These are phyloP conservation scores for Caenorhabditis uteleia DNA, from an alignment of 2,888 invertebrate genomes.

Conservation along the genomic window DNA sequence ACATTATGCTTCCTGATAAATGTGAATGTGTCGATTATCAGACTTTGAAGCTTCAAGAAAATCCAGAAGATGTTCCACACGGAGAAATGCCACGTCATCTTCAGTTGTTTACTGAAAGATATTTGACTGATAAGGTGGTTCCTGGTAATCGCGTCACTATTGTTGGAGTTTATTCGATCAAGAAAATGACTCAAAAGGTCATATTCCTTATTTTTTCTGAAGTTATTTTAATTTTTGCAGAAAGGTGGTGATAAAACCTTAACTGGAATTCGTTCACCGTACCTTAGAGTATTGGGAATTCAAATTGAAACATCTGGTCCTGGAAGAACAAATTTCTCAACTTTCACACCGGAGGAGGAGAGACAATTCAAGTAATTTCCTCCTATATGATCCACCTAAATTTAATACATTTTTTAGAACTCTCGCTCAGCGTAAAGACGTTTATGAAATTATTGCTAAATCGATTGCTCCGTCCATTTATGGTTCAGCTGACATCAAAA, in stretches of 20 bases:
- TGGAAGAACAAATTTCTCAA: conserved; percentile 53
- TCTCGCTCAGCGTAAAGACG: conserved; percentile 82
- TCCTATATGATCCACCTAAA: background rate
- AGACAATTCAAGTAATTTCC: conserved; percentile 56
- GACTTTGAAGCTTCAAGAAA: conserved; percentile 83
- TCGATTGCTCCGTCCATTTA: conserved; percentile 97
- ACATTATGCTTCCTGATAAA: conserved; percentile 95
- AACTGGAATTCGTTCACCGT: conserved; percentile 90
- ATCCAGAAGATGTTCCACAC: conserved; percentile 90
- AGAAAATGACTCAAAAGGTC: conserved; percentile 77
- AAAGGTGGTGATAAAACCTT: conserved; percentile 71
- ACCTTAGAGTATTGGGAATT: conserved; percentile 91
- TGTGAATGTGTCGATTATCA: conserved; percentile 97
- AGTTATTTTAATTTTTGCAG: too few relatives aligned
- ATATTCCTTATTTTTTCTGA: too few relatives aligned
- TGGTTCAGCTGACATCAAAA: conserved; percentile 91
- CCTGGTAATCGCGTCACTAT: conserved; percentile 89
- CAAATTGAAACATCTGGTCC: conserved; percentile 78
- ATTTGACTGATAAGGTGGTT: conserved; percentile 75
- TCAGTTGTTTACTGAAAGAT: conserved; percentile 89
- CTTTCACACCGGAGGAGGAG: conserved; percentile 65
- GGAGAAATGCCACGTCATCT: conserved; percentile 97
- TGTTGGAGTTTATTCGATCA: conserved; percentile 94
- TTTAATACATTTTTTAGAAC: background rate
- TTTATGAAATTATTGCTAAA: conserved; percentile 85